Percentiles rank a stretch among this genome's conserved stretches.
These are phyloP conservation scores for Albula glossodonta DNA, from an alignment of 2,113 vertebrate species.

Conservation along the genomic window DNA sequence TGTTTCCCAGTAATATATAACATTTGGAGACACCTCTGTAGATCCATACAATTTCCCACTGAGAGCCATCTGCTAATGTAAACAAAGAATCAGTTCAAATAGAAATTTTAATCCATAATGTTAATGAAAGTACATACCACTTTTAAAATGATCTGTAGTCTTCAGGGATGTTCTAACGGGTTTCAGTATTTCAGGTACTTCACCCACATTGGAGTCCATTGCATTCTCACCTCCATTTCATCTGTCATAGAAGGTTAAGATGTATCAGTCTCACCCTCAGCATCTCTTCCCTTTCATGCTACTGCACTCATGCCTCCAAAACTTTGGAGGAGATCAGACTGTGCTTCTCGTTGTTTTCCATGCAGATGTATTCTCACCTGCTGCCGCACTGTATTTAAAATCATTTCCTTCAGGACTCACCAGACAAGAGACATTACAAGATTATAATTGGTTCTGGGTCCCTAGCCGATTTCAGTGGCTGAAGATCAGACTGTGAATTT, in stretches of 20 bases:
- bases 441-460: conserved; percentile 53
- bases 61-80: too few relatives aligned
- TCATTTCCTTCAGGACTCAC: conserved; percentile 37
- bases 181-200: neutral
- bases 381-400: conserved; percentile 3
- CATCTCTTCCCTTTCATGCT: neutral
- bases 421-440: conserved; percentile 36
- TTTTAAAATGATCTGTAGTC: too few relatives aligned
- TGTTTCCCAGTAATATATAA: too few relatives aligned
- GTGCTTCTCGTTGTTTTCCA: neutral
- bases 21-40: too few relatives aligned
- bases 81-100: too few relatives aligned
- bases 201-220: neutral
- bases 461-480: conserved; percentile 44
- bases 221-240: neutral
- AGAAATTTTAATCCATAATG: too few relatives aligned
- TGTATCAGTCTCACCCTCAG: neutral
- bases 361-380: neutral
- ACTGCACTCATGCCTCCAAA: neutral
- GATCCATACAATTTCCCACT: too few relatives aligned
- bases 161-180: too few relatives aligned
- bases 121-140: too few relatives aligned
- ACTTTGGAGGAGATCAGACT: neutral
- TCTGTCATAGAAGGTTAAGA: neutral
- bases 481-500: conserved; percentile 48